Evolutionary conservation across 2,888 invertebrate species (phyloP), one percentile per base, ranked within the genome.

Genomic region (Acanthopleura granulata): DNA sequence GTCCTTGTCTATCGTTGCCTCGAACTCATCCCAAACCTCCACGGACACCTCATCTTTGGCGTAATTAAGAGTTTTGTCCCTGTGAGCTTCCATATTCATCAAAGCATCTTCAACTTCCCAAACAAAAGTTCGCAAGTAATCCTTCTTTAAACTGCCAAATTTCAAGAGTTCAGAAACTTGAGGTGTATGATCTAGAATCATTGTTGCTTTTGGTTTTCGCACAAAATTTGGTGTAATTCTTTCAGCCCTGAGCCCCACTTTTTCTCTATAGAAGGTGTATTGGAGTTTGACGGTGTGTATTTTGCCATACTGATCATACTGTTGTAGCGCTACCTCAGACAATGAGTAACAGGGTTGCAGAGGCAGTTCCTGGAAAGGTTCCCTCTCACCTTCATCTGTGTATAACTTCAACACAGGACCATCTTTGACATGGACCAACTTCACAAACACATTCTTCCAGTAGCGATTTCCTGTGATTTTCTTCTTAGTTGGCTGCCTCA

Each of bases 281-380:
- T 99, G 99, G 82, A 98, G 91, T 90, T 97, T 99, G 75, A 99
- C 94, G 0, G 99, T 99, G 92, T 99, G 99, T 85, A 99, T 98
- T 92, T 99, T 99, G 49, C 99, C 99, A 90, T 95, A 99, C 91
- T 98, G 97, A 91, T 99, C 99, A 90, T 97, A 99, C 90, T 99
- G 99, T 91, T 99, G 99, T 57, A 92, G 85, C 4, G 89, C 87
- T 16, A 90, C 83, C 77, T 91, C 97, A 4, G 97, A 98, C 70
- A 98, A 95, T 0, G 97, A 97, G 91, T 98, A 98, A 90, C 97
- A 97, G 0, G 97, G 95, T 90, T 97, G 96, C 81, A 98, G 92
- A 0, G 97, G 97, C 82, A 98, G 92, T 92, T 98, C 98, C 91
- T 98, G 97, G 91, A 98, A 96, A 0, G 97, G 95, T 90, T 97